phyloP scores from a whole-genome alignment of 2,113 vertebrate species.

The Myrmecophaga tridactyla region DNA sequence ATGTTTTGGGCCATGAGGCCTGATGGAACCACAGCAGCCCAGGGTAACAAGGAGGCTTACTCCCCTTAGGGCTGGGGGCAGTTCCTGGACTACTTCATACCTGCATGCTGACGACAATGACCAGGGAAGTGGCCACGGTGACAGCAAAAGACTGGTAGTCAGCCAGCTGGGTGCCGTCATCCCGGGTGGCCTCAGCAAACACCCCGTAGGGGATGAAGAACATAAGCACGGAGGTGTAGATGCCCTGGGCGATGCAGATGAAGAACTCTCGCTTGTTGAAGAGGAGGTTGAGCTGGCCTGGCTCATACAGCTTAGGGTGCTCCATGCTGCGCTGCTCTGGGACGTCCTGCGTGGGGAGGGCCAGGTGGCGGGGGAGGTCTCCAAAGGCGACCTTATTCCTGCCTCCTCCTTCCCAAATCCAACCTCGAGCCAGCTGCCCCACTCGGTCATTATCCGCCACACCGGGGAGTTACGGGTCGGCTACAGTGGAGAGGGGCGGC shows the following conservation, averaged over 20 bases:
- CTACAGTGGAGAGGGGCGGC: too few relatives aligned
- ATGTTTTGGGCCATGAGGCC: neutral
- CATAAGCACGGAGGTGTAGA: slow-evolving; percentile 94
- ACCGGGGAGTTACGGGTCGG: neutral
- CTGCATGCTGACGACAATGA: slow-evolving; percentile 96
- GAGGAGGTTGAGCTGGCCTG: slow-evolving; percentile 96
- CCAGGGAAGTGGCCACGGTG: slow-evolving; percentile 93
- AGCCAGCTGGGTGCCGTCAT: slow-evolving; percentile 89
- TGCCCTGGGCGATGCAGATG: slow-evolving; percentile 96
- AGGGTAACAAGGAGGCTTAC: neutral
- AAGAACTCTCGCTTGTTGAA: slow-evolving; percentile 99
- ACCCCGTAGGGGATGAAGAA: slow-evolving; percentile 93
- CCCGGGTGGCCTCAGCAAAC: slow-evolving; percentile 88
- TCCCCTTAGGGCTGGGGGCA: neutral
- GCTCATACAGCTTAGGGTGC: slow-evolving; percentile 95
- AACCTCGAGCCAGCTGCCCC: neutral
- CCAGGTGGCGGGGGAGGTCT: accelerated
- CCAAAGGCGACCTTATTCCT: neutral
- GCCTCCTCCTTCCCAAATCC: neutral
- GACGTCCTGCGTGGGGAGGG: slow-evolving; percentile 86
- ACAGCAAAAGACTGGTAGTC: slow-evolving; percentile 97
- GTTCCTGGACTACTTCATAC: slow-evolving; percentile 64
- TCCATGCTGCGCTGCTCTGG: slow-evolving; percentile 94
- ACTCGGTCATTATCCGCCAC: neutral
- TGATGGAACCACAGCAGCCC: neutral